A percentile compares a stretch with the other conserved stretches of the same genome.
These are phyloP conservation scores for Baccha elongata DNA, from an alignment of 2,888 invertebrate genomes.

Conservation along the genomic window DNA sequence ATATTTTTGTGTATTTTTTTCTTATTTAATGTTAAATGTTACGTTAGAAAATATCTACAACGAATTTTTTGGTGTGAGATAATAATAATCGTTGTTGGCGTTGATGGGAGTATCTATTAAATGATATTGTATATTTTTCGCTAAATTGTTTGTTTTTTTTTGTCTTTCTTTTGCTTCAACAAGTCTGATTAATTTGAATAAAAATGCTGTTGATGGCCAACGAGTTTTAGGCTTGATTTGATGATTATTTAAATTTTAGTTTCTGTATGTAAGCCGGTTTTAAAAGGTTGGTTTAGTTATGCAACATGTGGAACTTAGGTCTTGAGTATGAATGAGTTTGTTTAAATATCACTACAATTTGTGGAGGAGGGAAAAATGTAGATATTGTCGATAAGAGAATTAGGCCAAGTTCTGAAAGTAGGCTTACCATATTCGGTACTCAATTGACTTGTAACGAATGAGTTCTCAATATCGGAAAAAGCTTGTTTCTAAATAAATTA, in stretches of 20 bases:
- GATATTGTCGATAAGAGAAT: background rate
- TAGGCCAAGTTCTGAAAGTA: slow-evolving; percentile 35
- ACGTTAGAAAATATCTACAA: slow-evolving; percentile 41
- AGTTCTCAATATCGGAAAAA: background rate
- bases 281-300: slow-evolving; percentile 17
- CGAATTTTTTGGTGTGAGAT: slow-evolving; percentile 50
- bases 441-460: slow-evolving; percentile 21
- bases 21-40: slow-evolving; percentile 8
- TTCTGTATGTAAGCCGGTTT: slow-evolving; percentile 14
- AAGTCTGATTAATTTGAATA: slow-evolving; percentile 64
- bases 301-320: slow-evolving; percentile 1
- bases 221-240: slow-evolving; percentile 46
- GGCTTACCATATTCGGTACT: background rate
- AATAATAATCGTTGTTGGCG: slow-evolving; percentile 41
- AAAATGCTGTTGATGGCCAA: slow-evolving; percentile 70
- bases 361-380: background rate
- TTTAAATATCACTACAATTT: background rate
- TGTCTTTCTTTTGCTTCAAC: slow-evolving; percentile 1
- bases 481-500: slow-evolving; percentile 1
- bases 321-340: background rate
- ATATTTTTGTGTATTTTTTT: background rate
- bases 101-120: slow-evolving; percentile 25
- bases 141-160: background rate
- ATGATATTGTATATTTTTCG: slow-evolving; percentile 9
- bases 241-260: slow-evolving; percentile 25